Evolutionary conservation across 2,113 vertebrate genomes (phyloP), one percentile per base, ranked within the genome.

Genomic region (Panthera uncia): DNA sequence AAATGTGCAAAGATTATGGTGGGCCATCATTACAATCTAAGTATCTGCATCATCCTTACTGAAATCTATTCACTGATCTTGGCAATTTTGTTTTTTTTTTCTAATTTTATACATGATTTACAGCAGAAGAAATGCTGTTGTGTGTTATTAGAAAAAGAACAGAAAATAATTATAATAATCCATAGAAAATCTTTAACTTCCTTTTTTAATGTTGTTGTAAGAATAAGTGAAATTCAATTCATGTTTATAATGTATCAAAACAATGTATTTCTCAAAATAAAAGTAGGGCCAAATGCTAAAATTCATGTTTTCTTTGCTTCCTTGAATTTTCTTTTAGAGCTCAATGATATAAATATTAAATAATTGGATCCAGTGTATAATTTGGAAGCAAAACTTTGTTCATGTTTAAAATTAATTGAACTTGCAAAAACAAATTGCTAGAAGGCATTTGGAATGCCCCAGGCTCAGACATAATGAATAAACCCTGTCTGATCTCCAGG

Each of bases 321-420:
- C 29, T 92, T 85, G 9, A 93, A 86, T 95, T 92, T 71, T 33
- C 50, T 50, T 94, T 74, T 69, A 95, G 48, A 97, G 13, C 1
- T 13, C 14, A 41, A 29, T 82, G 15, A 89, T 79, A 96, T 86
- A 89, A 95, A 93, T 87, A 90, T 96, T 94, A 92, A 96, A 76
- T 89, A 82, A 89, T 48, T 96, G 18, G 3, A 63, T 41, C 16
- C 5, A 95, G 95, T 19, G 82, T 29, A 74, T 88, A 95, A 92
- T 97, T 98, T 89, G 78, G 74, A 97, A 50, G 7, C 45, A 96
- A 96, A 98, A 79, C 92, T 63, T 85, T 97, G 93, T 91, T 7
- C 21, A 97, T 96, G 36, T 94, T 97, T 36, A 95, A 95, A 96
- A 91, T 48, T 94, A 45, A 45, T 97, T 89, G 31, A 97, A 57